These are phyloP conservation scores for Dysmachus trigonus DNA, from an alignment of 2,888 invertebrate species.

Conservation along the genomic window DNA sequence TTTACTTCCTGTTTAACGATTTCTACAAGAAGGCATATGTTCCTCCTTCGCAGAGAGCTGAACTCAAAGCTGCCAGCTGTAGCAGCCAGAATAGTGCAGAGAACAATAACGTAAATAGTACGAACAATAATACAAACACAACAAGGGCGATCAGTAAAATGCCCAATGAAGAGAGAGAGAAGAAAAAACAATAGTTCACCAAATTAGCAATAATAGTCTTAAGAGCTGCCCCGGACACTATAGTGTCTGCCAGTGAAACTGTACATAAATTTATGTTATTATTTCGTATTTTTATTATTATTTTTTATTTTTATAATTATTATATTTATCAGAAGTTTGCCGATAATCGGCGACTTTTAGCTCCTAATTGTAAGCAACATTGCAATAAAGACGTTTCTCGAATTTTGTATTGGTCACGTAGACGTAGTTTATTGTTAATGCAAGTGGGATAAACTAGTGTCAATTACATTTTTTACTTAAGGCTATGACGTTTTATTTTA, in stretches of 20 bases:
- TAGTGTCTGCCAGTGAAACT: background rate
- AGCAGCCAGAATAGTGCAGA: slow-evolving; percentile 56
- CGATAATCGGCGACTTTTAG: slow-evolving; percentile 16
- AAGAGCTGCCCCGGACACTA: background rate
- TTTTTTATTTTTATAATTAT: background rate
- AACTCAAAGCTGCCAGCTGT: slow-evolving; percentile 45
- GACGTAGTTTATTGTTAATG: slow-evolving; percentile 20
- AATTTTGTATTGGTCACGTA: slow-evolving; percentile 12
- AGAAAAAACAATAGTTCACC: background rate
- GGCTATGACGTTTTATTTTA: background rate
- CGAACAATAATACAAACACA: slow-evolving; percentile 45
- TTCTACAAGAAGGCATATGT: slow-evolving; percentile 85
- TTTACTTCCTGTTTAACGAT: slow-evolving; percentile 90
- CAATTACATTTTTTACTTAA: slow-evolving; percentile 30
- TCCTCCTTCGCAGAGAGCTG: slow-evolving; percentile 53
- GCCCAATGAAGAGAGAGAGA: background rate
- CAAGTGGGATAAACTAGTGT: slow-evolving; percentile 24
- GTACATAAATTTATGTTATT: background rate
- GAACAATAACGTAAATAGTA: slow-evolving; percentile 55
- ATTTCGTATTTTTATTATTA: background rate
- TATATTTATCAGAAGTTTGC: slow-evolving; percentile 12
- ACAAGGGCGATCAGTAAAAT: background rate
- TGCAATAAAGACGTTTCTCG: background rate
- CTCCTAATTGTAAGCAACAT: background rate
- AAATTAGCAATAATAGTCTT: background rate